Percentiles rank a stretch among this genome's conserved stretches.
These are phyloP conservation scores for Cirrhinus mrigala DNA, from an alignment of 2,797 vertebrate genomes.

Conservation along the genomic window DNA sequence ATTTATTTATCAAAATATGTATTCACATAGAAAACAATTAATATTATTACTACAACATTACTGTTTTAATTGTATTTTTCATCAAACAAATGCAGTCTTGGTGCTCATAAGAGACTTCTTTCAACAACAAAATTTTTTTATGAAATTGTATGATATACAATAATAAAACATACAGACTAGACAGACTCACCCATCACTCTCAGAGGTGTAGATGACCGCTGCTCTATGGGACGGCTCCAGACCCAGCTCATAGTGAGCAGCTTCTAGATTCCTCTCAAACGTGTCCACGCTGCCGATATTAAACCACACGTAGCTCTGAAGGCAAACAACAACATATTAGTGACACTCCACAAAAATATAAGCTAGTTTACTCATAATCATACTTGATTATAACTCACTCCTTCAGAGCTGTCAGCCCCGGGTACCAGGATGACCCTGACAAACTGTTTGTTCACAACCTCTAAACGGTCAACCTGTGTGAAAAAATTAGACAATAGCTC, in stretches of 20 bases:
- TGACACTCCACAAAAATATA: neutral
- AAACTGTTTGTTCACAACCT: slow-evolving; percentile 86
- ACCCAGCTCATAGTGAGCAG: slow-evolving; percentile 74
- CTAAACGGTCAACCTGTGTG: slow-evolving; percentile 80
- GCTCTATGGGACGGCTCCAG: slow-evolving; percentile 68
- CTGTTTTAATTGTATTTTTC: neutral
- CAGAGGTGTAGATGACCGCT: slow-evolving; percentile 68
- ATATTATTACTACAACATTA: neutral
- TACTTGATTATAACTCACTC: slow-evolving; percentile 63
- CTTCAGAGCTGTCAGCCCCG: slow-evolving; percentile 71
- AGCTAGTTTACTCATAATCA: neutral
- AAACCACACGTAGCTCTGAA: slow-evolving; percentile 72
- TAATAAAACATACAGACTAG: too few species aligned
- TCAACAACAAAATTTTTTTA: neutral
- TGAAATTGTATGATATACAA: neutral
- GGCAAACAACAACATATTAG: neutral
- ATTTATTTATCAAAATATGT: too few species aligned
- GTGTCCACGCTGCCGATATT: slow-evolving; percentile 78
- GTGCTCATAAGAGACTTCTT: neutral
- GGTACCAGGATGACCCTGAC: slow-evolving; percentile 79
- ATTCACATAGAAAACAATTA: neutral
- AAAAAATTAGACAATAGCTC: neutral
- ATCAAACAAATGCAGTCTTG: neutral
- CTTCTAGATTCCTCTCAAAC: slow-evolving; percentile 77
- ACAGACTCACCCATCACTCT: slow-evolving; percentile 74